Percentiles rank a stretch among this genome's conserved stretches.
phyloP scores from a whole-genome alignment of 2,113 vertebrate species.

The Psammodynastes pulverulentus region DNA sequence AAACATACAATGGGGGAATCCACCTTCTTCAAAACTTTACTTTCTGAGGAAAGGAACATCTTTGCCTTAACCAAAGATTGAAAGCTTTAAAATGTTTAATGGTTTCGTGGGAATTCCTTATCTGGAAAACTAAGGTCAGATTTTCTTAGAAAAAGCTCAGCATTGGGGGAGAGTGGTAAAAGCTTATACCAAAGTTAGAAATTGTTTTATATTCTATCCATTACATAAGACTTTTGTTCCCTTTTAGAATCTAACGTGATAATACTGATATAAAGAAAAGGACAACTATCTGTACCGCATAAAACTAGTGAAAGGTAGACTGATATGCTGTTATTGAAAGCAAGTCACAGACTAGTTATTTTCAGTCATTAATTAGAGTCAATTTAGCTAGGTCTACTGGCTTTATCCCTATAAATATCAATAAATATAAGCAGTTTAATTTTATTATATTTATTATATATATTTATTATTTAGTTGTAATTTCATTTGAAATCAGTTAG shows the following conservation, averaged over 20 bases:
- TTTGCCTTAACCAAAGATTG: constrained; percentile 11
- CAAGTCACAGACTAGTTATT: background rate
- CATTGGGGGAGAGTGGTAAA: constrained; percentile 1
- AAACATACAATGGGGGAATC: constrained; percentile 12
- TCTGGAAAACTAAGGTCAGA: background rate
- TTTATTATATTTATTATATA: background rate
- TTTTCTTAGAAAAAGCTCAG: background rate
- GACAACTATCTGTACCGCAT: background rate
- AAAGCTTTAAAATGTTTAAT: constrained; percentile 8
- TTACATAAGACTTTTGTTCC: no score
- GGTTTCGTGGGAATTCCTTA: background rate
- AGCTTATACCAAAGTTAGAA: background rate
- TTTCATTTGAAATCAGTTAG: constrained; percentile 18
- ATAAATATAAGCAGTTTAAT: background rate
- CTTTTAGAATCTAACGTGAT: background rate
- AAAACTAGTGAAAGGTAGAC: background rate
- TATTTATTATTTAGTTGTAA: background rate
- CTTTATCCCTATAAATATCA: background rate
- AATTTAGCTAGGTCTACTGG: background rate
- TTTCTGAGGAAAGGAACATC: constrained; percentile 13
- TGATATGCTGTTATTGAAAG: background rate
- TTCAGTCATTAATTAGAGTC: background rate
- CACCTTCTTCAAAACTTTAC: constrained; percentile 14
- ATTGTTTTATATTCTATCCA: background rate
- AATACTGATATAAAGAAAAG: background rate